A percentile compares a stretch with the other conserved stretches of the same genome.
Evolutionary conservation across 2,113 vertebrate species (phyloP).

Genomic region (Hirundichthys speculiger): DNA sequence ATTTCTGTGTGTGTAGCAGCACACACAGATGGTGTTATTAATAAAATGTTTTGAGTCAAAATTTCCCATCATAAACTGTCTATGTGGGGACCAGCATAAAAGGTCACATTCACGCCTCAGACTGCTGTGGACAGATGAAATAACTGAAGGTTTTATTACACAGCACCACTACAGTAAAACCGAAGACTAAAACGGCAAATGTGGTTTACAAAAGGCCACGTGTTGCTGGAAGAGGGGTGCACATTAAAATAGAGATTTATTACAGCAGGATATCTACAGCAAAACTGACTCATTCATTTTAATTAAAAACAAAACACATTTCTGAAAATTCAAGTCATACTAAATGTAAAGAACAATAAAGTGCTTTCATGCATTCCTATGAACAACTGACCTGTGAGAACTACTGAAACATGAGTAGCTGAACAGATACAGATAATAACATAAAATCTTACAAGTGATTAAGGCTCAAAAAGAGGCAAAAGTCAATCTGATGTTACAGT

Average conservation of each 20-base stretch:
- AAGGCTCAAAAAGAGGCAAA: neutral
- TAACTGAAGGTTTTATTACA: constrained; percentile 50
- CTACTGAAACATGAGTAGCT: constrained; percentile 10
- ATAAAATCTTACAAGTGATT: no score
- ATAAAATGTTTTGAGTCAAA: no score
- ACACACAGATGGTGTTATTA: no score
- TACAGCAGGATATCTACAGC: constrained; percentile 55
- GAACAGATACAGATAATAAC: constrained; percentile 7
- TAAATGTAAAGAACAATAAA: constrained; percentile 61
- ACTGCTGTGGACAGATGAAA: constrained; percentile 9
- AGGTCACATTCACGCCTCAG: neutral
- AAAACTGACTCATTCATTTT: constrained; percentile 46
- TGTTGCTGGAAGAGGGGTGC: neutral
- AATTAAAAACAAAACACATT: constrained; percentile 67
- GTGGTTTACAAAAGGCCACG: constrained; percentile 47
- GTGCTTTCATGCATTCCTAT: constrained; percentile 71
- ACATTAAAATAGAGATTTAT: constrained; percentile 22
- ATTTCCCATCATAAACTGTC: constrained; percentile 11
- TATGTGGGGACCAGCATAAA: neutral
- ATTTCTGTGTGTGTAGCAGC: neutral
- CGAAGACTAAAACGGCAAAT: constrained; percentile 19
- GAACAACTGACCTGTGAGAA: constrained; percentile 36
- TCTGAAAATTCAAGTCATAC: constrained; percentile 64
- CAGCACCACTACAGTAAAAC: constrained; percentile 23
- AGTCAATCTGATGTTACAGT: constrained; percentile 4